phyloP scores from a whole-genome alignment of 2,888 invertebrate species.

The Theretra japonica region DNA sequence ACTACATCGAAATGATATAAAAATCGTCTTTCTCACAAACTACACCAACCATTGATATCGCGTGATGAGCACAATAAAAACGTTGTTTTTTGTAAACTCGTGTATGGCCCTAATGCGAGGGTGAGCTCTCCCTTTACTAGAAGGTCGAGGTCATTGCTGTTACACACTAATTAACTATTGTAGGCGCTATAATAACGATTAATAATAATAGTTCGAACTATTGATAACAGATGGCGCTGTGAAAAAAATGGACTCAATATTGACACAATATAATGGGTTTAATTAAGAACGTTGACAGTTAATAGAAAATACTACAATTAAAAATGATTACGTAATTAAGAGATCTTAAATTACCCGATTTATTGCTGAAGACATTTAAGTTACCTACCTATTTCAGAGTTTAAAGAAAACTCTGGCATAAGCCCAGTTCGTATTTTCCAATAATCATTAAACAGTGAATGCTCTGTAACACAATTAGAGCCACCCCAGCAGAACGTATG shows the following conservation, averaged over 20 bases:
- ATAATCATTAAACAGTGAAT: neutral
- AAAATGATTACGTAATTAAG: no score
- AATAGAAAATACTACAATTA: no score
- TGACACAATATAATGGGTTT: no score
- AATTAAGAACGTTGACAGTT: no score
- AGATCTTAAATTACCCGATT: no score
- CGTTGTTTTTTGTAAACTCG: neutral
- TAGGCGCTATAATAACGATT: neutral
- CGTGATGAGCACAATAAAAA: slow-evolving; percentile 2
- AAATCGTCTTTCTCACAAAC: neutral
- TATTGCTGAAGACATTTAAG: no score
- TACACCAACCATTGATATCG: neutral
- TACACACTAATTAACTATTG: neutral
- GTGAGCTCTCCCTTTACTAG: neutral
- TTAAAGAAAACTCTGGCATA: no score
- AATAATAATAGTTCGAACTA: neutral
- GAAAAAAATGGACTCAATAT: no score
- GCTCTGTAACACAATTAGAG: neutral
- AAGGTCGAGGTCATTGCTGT: slow-evolving; percentile 7
- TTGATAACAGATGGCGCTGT: slow-evolving; percentile 3
- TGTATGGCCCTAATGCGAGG: neutral
- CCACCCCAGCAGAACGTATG: neutral
- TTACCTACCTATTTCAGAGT: no score
- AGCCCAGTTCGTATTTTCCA: neutral
- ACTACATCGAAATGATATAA: neutral